Base-by-base conservation (phyloP, 1,140 invertebrate species). In the Cotesia typhae region DNA sequence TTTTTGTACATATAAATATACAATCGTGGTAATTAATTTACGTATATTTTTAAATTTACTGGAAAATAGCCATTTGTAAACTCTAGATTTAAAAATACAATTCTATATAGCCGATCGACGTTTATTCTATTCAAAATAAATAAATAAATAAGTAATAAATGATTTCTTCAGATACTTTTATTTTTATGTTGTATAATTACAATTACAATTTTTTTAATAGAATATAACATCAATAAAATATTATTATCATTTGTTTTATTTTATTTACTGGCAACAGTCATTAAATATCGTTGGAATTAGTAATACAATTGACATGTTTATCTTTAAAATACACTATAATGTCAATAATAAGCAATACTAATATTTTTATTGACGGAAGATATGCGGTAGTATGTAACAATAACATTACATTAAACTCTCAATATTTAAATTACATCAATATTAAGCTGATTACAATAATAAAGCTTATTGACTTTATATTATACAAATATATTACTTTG, bases 141-240 rank as follows among this genome's bases (percentile, higher is more conserved):
- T 17, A 17, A 17, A 17, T 17, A 17, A 17, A 17, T 17, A 17
- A 17, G 17, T 17, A 17, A 17, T 1, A 38, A 41, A 37, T 7
- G 12, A 4, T 63, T 63, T 37, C 35, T n/a, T 63, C n/a, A 12
- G 28, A 28, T n/a, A 12, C 20, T 17, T 57, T 57, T 20, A 57
- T 57, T 14, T 28, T 28, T 28, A 57, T 57, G 9, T 14, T 63
- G 36, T 63, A 63, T 63, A 63, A 12, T 37, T 12, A 37, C 35
- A 63, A 63, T 10, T 63, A n/a, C 10, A 38, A 63, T 37, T 37
- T 12, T 7, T 5, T 9, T 47, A 10, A 10, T 47, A 47, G 41
- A 47, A 10, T 63, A 63, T 63, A 63, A 63, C 60, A 63, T 63
- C 37, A 41, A 63, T 63, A 41, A 63, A 63, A 63, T 63, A 63